Percentiles rank a stretch among this genome's conserved stretches.
These are phyloP conservation scores for Tridacna crocea DNA, from an alignment of 2,888 invertebrate genomes.

Conservation along the genomic window DNA sequence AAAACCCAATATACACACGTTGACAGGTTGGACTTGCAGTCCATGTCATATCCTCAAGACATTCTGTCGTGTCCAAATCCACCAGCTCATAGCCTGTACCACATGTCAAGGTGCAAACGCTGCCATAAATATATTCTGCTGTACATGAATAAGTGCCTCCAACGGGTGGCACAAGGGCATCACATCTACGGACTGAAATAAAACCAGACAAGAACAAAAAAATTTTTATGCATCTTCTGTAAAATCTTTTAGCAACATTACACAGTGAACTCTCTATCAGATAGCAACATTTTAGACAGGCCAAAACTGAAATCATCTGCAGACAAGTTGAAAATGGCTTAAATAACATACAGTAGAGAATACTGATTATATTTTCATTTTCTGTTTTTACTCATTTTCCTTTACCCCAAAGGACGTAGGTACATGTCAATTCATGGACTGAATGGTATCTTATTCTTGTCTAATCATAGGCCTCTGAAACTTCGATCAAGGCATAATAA, in stretches of 20 bases:
- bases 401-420: too few species aligned
- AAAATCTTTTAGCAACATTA: too few species aligned
- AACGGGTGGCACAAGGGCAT: not conserved
- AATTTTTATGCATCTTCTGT: too few species aligned
- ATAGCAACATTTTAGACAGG: not conserved
- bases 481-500: too few species aligned
- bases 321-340: too few species aligned
- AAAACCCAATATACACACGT: not conserved
- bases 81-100: constrained; percentile 2
- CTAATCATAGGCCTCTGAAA: too few species aligned
- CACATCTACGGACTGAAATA: not conserved
- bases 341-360: too few species aligned
- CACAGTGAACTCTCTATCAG: not conserved
- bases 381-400: too few species aligned
- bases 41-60: not conserved
- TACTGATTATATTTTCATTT: too few species aligned
- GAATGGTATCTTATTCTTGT: too few species aligned
- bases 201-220: not conserved
- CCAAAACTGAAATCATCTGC: too few species aligned
- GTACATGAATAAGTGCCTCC: not conserved
- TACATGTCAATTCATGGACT: too few species aligned
- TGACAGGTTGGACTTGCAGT: not conserved
- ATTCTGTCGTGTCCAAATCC: not conserved
- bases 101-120: constrained; percentile 13
- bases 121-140: constrained; percentile 1